Conservation (phyloP, 1,140 invertebrate genomes). For the Caerostris darwini region DNA sequence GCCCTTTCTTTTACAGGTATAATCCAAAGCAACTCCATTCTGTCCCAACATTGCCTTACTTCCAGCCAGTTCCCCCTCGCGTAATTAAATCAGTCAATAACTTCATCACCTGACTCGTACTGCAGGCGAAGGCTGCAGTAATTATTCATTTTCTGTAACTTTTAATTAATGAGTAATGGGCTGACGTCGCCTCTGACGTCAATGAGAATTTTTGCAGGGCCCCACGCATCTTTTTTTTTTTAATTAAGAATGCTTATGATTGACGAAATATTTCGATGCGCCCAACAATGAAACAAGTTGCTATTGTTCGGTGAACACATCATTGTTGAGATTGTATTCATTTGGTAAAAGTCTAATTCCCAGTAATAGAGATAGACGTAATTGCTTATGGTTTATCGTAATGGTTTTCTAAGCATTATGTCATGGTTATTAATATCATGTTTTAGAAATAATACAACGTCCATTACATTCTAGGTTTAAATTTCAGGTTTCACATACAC, state of each 20-base stretch:
- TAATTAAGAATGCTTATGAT: not conserved
- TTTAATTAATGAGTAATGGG: constrained; percentile 3
- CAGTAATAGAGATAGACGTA: not conserved
- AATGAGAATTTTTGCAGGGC: not conserved
- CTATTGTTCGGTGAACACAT: too few species aligned
- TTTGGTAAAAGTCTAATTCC: not conserved
- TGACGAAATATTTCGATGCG: not conserved
- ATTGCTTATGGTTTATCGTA: not conserved
- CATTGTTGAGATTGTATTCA: not conserved
- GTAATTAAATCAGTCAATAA: not conserved
- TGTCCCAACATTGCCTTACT: not conserved
- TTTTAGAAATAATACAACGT: not conserved
- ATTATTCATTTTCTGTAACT: not conserved
- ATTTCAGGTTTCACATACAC: not conserved
- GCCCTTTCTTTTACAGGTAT: not conserved
- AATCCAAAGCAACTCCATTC: not conserved
- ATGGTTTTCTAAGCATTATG: not conserved
- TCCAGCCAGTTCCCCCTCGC: not conserved
- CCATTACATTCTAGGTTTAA: not conserved
- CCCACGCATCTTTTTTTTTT: not conserved
- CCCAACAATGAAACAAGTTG: not conserved
- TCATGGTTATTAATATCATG: not conserved
- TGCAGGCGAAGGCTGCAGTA: not conserved
- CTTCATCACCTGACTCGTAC: not conserved
- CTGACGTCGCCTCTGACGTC: constrained; percentile 1